These are phyloP conservation scores for Lymantria monacha DNA, from an alignment of 2,888 invertebrate genomes.

Conservation along the genomic window DNA sequence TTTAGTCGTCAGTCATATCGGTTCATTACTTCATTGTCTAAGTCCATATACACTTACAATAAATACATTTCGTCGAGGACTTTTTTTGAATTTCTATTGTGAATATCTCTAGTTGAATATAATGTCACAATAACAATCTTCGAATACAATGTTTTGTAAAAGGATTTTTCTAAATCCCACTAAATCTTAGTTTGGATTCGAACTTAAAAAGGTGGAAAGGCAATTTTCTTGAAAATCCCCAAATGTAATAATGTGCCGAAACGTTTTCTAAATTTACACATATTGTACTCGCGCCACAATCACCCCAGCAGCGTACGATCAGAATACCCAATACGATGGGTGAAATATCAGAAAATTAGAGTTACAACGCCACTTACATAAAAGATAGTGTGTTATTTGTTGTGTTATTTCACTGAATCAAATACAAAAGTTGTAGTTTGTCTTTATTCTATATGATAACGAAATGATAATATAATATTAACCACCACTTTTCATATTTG, in stretches of 20 bases:
- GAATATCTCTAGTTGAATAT: conserved; percentile 11
- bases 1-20: no score
- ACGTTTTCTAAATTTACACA: conserved; percentile 80
- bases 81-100: no score
- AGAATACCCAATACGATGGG: conserved; percentile 70
- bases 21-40: no score
- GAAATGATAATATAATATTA: no score
- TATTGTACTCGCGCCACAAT: conserved; percentile 74
- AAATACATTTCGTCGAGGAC: no score
- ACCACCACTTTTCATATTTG: not conserved
- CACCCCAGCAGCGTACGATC: conserved; percentile 66
- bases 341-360: conserved; percentile 59
- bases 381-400: conserved; percentile 18
- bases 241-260: conserved; percentile 80
- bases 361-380: conserved; percentile 47
- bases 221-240: conserved; percentile 81
- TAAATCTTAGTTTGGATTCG: conserved; percentile 69
- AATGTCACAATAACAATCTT: conserved; percentile 31
- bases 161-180: conserved; percentile 57
- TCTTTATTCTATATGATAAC: not conserved
- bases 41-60: no score
- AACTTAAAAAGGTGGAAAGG: conserved; percentile 79
- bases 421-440: not conserved
- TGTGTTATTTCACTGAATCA: conserved; percentile 24
- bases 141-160: conserved; percentile 48